Percentiles rank a stretch among this genome's conserved stretches.
Conservation (phyloP, 2,113 vertebrate species). For the Fulmarus glacialis region DNA sequence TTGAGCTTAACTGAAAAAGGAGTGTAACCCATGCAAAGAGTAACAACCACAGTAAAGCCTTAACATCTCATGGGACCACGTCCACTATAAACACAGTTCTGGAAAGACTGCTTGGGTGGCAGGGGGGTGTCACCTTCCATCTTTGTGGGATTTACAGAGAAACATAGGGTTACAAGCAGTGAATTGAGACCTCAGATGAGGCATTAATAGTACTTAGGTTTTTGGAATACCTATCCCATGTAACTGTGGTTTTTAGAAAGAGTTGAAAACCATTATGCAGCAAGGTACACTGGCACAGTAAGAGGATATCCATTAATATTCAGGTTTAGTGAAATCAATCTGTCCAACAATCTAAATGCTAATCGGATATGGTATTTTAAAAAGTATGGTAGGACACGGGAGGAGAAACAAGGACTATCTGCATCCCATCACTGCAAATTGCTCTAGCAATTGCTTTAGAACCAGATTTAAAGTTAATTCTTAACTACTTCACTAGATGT, state of each 20-base stretch:
- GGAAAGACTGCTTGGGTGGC: neutral
- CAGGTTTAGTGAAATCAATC: neutral
- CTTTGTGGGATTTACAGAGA: neutral
- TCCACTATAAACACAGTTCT: neutral
- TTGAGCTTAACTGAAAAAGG: neutral
- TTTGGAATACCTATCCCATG: accelerated
- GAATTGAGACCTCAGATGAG: neutral
- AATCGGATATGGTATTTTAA: neutral
- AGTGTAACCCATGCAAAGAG: neutral
- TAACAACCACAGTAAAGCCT: neutral
- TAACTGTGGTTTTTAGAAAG: neutral
- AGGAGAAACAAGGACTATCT: neutral
- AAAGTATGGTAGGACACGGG: neutral
- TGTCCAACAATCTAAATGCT: neutral
- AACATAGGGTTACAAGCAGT: neutral
- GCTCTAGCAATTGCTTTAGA: neutral
- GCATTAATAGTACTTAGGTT: neutral
- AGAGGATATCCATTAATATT: neutral
- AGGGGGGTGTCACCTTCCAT: neutral
- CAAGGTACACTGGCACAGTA: neutral
- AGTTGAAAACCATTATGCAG: neutral
- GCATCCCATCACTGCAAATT: neutral
- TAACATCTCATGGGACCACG: neutral
- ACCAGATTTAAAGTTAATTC: neutral
- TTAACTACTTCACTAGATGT: neutral